Evolutionary conservation across 2,113 vertebrate genomes (phyloP), one percentile per base, ranked within the genome.

Genomic region (human (Homo sapiens)): DNA sequence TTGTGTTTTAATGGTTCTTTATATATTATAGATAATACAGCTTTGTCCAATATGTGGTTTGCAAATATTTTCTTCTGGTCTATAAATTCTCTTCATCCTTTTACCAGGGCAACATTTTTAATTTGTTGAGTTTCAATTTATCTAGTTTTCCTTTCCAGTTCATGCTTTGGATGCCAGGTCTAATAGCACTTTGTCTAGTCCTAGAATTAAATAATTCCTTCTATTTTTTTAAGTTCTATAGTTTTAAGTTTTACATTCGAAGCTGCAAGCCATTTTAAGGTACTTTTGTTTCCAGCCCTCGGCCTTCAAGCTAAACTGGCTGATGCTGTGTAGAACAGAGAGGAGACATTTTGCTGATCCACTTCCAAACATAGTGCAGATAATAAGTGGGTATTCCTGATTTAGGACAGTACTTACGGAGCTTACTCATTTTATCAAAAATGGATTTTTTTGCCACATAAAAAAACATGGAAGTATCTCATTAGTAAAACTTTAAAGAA

Each of bases 311-410:
- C 1, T 23, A 40, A 81, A 66, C 22, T 82, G 45, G 22, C 8
- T 50, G 23, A 3, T 1, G 0, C 7, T 76, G 50, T 52, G 4
- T 9, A 45, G 50, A 20, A 52, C 12, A 16, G 40, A 48, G 48
- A 68, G 1, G 48, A 38, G 40, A n/a, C 8, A 1, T 1, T 45
- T 32, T 30, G 7, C 16, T 1, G 0, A 78, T 12, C 50, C 11
- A 68, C 4, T 43, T 57, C n/a, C 35, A 35, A 5, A 57, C 8
- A 17, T 30, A 30, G 43, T 22, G 23, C 52, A 20, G 14, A 68
- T 0, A 23, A 2, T 22, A 79, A 18, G 20, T 11, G 30, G 78
- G 10, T 48, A 13, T 5, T n/a, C 17, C 38, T 78, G 11, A 30
- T 27, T 23, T 45, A 70, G 76, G 14, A 2, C 18, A 48, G 4